Conservation (phyloP, 2,888 invertebrate genomes). For the Drosophila leonis region DNA sequence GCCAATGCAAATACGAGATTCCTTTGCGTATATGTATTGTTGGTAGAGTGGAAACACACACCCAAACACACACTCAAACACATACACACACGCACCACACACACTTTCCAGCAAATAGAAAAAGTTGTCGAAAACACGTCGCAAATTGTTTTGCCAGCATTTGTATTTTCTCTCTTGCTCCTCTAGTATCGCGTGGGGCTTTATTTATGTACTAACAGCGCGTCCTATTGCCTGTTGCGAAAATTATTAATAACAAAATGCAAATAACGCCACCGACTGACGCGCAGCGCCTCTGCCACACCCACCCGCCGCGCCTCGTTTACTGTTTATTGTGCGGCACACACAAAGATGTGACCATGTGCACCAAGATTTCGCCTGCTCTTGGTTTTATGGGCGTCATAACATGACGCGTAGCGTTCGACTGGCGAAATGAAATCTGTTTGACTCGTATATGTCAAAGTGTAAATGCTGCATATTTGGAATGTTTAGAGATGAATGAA, state of each 20-base stretch:
- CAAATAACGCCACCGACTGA: conserved; percentile 63
- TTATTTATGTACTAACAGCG: conserved; percentile 37
- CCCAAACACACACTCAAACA: conserved; percentile 18
- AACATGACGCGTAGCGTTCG: conserved; percentile 50
- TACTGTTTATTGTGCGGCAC: conserved; percentile 8
- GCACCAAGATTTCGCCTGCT: conserved; percentile 22
- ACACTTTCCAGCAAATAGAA: conserved; percentile 38
- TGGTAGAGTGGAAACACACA: conserved; percentile 13
- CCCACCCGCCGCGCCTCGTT: not conserved
- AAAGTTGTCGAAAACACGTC: conserved; percentile 53
- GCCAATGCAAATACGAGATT: conserved; percentile 71
- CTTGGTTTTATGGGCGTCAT: conserved; percentile 56
- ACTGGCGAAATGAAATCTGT: conserved; percentile 53
- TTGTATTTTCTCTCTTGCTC: conserved; percentile 15
- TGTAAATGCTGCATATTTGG: conserved; percentile 62
- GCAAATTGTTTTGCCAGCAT: conserved; percentile 51
- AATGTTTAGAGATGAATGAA: conserved; percentile 4
- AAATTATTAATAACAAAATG: conserved; percentile 78
- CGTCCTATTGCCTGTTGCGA: conserved; percentile 54
- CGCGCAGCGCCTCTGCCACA: conserved; percentile 19
- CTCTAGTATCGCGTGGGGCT: conserved; percentile 1
- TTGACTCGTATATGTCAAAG: conserved; percentile 51
- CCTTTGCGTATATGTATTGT: conserved; percentile 55
- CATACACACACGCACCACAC: not conserved
- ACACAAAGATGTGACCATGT: conserved; percentile 23